Evolutionary conservation across 2,888 invertebrate species (phyloP), one percentile per base, ranked within the genome.

Genomic region (Diogma glabrata): DNA sequence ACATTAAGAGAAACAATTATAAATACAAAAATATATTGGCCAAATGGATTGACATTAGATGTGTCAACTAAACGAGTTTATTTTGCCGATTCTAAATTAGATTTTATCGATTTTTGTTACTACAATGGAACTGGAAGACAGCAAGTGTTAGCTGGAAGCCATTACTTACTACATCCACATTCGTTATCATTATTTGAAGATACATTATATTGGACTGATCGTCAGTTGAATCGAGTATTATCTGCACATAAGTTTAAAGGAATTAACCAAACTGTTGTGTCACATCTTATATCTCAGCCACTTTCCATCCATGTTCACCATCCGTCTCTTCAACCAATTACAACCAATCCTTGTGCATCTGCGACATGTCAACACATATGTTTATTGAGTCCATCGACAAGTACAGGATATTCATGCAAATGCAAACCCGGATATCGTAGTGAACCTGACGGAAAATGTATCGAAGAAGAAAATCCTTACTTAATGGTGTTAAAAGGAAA

Each of bases 31-130:
- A 91, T 99, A 55, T 96, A 92, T 71, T 97, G 96, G 96, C 97
- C 97, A 0, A 97, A 96, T 64, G 96, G 96, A 0, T 72, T 99
- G n/a, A 91, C 97, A 0, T 71, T 99, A 3, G 99, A 99, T 64
- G 87, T 91, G 17, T 87, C 96, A 0, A 95, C 87, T 1, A 85
- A 87, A 63, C 73, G 96, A 47, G 83, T 99, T 0, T 99, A 99
- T 70, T 99, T 97, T 65, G 95, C 95, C 0, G 97, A 99, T 68
- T 93, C 93, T 0, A 93, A 96, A 64, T 71, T 99, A 28, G 97
- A 97, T 66, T 97, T 91, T 63, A 97, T 99, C 53, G 97, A 97
- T 64, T 95, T 93, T 65, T 96, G 95, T 64, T 86, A 92, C 63
- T 99, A 99, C 72, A 91, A 97, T 61, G 99, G 99, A 8, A 80